Evolutionary conservation across 1,140 invertebrate genomes (phyloP), one percentile per base, ranked within the genome.

Genomic region (Drosophila navojoa): DNA sequence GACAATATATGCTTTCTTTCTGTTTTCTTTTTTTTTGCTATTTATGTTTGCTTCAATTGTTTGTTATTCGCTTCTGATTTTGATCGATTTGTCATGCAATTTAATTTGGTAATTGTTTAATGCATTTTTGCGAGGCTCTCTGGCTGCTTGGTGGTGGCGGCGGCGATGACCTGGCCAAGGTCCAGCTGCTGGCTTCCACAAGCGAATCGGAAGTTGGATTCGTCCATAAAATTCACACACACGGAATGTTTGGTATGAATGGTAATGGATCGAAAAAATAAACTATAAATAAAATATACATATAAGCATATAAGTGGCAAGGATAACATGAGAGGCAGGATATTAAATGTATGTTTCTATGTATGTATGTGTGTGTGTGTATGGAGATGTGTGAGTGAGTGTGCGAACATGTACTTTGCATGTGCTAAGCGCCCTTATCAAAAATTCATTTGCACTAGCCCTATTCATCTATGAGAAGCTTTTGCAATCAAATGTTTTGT

Each of bases 161-260:
- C 66, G 44, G 52, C 64, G 71, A 64, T 63, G 60, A 71, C 67
- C 77, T 73, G 63, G 69, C 66, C 79, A 78, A 76, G 68, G 67
- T 87, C 75, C 81, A 67, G 63, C 64, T 75, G 60, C 53, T 75
- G 75, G 47, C 61, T 58, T 81, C 81, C 77, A 71, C 69, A 86
- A 79, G 81, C 81, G 58, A 75, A 77, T 77, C 62, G 29, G 55
- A 54, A 64, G 55, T 81, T 76, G 71, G 67, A 73, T 74, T 71
- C 62, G 71, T 86, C 81, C 81, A 86, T 87, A 87, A 86, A 86
- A 81, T 79, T 75, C 81, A 74, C 54, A 61, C 54, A 70, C 55
- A 50, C 64, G 13, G 66, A 64, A 77, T 75, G 70, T 64, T 70
- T 60, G 42, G 49, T 74, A 69, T 69, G 59, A 59, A 63, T 74